Conservation (phyloP, 2,113 vertebrate species). For the Eudyptes chrysolophus region DNA sequence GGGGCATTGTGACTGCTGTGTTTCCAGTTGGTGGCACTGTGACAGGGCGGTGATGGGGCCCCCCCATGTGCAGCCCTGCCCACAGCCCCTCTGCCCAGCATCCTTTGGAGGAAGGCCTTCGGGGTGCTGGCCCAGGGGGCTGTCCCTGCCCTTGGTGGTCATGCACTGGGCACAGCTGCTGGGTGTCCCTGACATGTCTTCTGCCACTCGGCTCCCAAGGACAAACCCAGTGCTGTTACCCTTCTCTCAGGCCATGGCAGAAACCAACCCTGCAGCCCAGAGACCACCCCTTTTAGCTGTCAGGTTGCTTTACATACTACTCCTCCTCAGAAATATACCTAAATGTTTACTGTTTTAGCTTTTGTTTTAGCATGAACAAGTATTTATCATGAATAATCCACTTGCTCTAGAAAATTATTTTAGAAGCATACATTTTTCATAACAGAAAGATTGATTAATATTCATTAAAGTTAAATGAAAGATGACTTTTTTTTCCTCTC, state of each 20-base stretch:
- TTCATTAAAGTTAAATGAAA: background rate
- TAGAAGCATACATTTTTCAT: background rate
- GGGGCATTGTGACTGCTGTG: rapidly evolving
- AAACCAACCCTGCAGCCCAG: background rate
- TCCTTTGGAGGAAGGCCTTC: background rate
- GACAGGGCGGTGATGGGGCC: rapidly evolving
- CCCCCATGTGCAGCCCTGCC: background rate
- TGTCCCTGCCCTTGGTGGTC: background rate
- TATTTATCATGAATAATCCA: background rate
- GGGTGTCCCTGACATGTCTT: rapidly evolving
- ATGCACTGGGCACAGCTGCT: background rate
- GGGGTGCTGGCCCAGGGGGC: background rate
- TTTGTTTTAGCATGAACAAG: background rate
- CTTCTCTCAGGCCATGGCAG: background rate
- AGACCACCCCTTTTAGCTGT: background rate
- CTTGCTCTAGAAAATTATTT: background rate
- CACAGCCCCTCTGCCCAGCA: rapidly evolving
- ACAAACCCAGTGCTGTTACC: background rate
- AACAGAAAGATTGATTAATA: background rate
- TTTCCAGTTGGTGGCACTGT: background rate
- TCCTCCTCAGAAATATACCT: background rate
- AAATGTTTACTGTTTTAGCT: background rate
- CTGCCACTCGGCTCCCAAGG: too few species aligned
- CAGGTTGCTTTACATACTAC: background rate
- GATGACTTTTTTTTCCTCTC: too few species aligned